phyloP scores from a whole-genome alignment of 2,113 vertebrate species.

The Gracilinanus agilis region DNA sequence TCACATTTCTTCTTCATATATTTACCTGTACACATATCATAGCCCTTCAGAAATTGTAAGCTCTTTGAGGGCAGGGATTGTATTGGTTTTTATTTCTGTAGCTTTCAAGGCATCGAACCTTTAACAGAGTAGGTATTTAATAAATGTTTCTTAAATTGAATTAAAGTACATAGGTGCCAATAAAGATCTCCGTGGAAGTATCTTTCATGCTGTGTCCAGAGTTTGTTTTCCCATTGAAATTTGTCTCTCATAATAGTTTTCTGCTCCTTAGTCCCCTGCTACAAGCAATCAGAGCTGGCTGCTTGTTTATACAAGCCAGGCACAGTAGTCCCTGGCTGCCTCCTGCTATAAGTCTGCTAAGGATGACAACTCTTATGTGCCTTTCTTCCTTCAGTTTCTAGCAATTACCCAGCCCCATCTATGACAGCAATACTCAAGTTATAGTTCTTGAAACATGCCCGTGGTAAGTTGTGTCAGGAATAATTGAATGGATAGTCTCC shows the following conservation, averaged over 20 bases:
- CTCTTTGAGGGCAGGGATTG: not conserved
- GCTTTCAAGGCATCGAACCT: not conserved
- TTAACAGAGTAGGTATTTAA: not conserved
- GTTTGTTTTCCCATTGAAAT: not conserved
- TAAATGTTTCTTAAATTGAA: not conserved
- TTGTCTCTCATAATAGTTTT: not conserved
- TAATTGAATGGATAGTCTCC: not conserved
- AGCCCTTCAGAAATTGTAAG: not conserved
- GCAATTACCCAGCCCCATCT: not conserved
- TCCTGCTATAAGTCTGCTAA: not conserved
- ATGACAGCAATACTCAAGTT: not conserved
- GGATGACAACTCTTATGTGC: constrained; percentile 1
- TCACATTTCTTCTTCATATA: not conserved
- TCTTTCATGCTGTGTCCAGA: not conserved
- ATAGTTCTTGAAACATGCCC: not conserved
- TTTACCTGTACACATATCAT: not conserved
- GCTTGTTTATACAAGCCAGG: not conserved
- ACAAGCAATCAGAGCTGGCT: not conserved
- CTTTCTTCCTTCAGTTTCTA: constrained; percentile 31
- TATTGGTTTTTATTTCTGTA: not conserved
- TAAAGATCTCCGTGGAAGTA: not conserved
- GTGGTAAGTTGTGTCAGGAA: not conserved
- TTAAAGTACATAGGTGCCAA: not conserved
- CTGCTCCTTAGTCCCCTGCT: not conserved
- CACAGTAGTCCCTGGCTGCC: not conserved